Base-by-base conservation (phyloP, 2,797 vertebrate genomes). In the Limnodromus scolopaceus region DNA sequence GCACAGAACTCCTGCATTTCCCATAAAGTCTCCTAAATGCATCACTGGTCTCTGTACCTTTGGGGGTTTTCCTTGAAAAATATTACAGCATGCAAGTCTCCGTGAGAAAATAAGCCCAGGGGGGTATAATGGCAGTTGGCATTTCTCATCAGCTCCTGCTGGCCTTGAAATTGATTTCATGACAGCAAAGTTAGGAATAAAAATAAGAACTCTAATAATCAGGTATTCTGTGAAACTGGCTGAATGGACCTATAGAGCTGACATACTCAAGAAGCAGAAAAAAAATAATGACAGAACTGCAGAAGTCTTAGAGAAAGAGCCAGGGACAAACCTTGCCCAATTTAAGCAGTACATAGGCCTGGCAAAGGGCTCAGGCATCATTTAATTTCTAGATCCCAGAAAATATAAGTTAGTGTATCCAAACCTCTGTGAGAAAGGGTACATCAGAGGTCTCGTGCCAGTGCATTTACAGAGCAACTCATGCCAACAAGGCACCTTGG, bases 161-260 rank as follows among this genome's bases (percentile, higher is more conserved):
- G 77, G 48, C 72, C 68, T 87, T 43, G 43, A 57, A 86, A 92
- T 89, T 86, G 77, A 84, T 87, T 89, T 87, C 39, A 66, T 86
- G 64, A 58, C 3, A 23, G 72, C 25, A n/a, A 87, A 72, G 46
- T 45, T 64, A 48, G 48, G 38, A 78, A 51, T 65, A 55, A 81
- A 89, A 94, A 64, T 32, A 70, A 82, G 48, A 78, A 45, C 45
- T 74, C 36, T 48, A 72, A 69, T 84, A 76, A 80, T 38, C 28
- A 76, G 25, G 16, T 54, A 24, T 68, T 89, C 58, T 58, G 45
- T 49, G 64, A 64, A 81, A 63, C 28, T 24, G 27, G 20, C 18
- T 68, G 70, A 53, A 34, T 9, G 36, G 41, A 27, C n/a, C 18
- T 36, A 4, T 8, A 43, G 3, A 71, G 48, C 32, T 58, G 81